Evolutionary conservation across 35 echinoderm and acorn worm species (phyloP), one percentile per base, ranked within the genome.

Genomic region (Apostichopus japonicus): DNA sequence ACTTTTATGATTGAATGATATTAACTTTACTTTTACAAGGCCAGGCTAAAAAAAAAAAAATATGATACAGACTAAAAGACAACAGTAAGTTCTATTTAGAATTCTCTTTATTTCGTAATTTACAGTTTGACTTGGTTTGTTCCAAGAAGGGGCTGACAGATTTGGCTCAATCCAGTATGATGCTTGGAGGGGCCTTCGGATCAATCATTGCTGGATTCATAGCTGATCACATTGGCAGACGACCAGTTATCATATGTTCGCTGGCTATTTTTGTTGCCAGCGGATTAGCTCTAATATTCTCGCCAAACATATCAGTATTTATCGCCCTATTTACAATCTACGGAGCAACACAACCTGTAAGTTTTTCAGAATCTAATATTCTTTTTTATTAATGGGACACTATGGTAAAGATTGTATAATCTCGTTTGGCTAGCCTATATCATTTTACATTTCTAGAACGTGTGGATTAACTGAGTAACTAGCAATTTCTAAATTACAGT

Each of bases 331-430:
- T 78, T 51, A 79, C 90, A 53, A 78, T 91, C 16, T 91, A 79
- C n/a, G 90, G 90, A 77, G 72, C 90, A 79, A 53, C 88, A 54
- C 63, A 90, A 55, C 88, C 72, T 16, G 88, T 90, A 24, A 90
- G 88, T 90, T 4, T 8, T 70, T 9, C 6, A 23, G n/a, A 44
- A 4, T 44, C 6, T 63, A 57, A 44, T 4, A 4, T 44, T 44
- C 33, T 44, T 44, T 44, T 44, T 44, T 44, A 44, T 72, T 72
- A 13, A 72, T n/a, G 15, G 22, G 15, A 79, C 22, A 79, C 5
- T 19, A 11, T 5, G 3, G 6, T 79, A 19, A 10, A 79, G 77
- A 22, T 6, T 44, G 23, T 79, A 8, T 23, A 44, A 19, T 22
- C 77, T 23, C 10, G 17, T 72, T 72, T 13, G 67, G 13, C 67